Evolutionary conservation across 2,888 invertebrate species (phyloP).

Genomic region (Leptarthrus brevirostris): DNA sequence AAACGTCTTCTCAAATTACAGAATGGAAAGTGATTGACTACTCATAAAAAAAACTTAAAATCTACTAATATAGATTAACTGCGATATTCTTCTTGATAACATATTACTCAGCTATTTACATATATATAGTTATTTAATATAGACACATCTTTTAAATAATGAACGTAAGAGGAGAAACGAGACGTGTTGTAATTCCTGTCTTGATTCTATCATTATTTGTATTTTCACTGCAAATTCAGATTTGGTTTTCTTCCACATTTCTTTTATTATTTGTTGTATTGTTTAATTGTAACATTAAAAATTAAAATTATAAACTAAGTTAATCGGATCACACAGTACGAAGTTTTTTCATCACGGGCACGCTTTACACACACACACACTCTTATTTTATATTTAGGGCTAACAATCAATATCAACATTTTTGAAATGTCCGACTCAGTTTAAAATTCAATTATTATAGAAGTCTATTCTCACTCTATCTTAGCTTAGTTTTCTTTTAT

Average conservation of each 20-base stretch:
- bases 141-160: constrained; percentile 36
- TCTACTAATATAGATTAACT: constrained; percentile 36
- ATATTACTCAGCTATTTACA: constrained; percentile 41
- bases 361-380: constrained; percentile 20
- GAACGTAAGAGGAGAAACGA: constrained; percentile 28
- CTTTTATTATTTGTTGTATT: constrained; percentile 31
- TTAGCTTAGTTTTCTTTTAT: constrained; percentile 44
- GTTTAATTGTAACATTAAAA: constrained; percentile 39
- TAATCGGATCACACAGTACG: constrained; percentile 33
- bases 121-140: constrained; percentile 34
- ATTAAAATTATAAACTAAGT: constrained; percentile 38
- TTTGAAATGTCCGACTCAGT: constrained; percentile 38
- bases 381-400: constrained; percentile 32
- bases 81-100: constrained; percentile 20
- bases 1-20: constrained; percentile 4
- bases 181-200: constrained; percentile 10
- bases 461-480: constrained; percentile 49
- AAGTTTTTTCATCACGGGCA: constrained; percentile 25
- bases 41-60: constrained; percentile 36
- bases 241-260: constrained; percentile 43
- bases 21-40: constrained; percentile 32
- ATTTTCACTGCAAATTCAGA: constrained; percentile 32
- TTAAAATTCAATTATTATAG: constrained; percentile 46
- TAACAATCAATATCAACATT: constrained; percentile 39
- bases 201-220: constrained; percentile 4